These are phyloP conservation scores for Lithophane socia DNA, from an alignment of 2,888 invertebrate species.

Conservation along the genomic window DNA sequence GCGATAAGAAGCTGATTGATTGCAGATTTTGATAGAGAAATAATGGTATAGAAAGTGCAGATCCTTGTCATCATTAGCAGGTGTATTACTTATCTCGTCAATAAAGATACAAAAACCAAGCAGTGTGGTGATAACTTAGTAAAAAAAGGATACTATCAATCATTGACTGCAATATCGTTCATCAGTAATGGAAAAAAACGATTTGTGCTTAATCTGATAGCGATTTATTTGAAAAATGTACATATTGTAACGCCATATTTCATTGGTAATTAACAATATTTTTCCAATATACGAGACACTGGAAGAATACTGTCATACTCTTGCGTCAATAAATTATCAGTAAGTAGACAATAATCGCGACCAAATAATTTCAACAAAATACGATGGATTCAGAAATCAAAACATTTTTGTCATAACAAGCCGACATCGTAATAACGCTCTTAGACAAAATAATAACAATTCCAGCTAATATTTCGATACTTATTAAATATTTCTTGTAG, in stretches of 20 bases:
- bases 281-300: neutral
- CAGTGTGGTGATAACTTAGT: neutral
- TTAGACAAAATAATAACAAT: constrained; percentile 26
- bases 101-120: constrained; percentile 2
- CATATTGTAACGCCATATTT: neutral
- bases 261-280: constrained; percentile 7
- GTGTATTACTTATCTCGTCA: constrained; percentile 7
- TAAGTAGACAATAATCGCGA: neutral
- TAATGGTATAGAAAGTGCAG: neutral
- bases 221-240: neutral
- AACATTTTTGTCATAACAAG: neutral
- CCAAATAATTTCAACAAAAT: constrained; percentile 7
- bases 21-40: constrained; percentile 4
- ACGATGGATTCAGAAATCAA: neutral
- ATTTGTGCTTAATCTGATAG: constrained; percentile 2
- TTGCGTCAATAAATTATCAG: constrained; percentile 14
- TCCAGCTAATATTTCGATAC: neutral
- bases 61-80: constrained; percentile 2
- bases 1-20: neutral
- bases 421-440: neutral
- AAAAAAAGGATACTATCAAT: constrained; percentile 6
- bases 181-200: constrained; percentile 18
- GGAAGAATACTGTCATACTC: constrained; percentile 26
- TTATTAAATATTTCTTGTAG: neutral
- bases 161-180: constrained; percentile 20